Base-by-base conservation (phyloP, 2,113 vertebrate species). In the Patagioenas fasciata region DNA sequence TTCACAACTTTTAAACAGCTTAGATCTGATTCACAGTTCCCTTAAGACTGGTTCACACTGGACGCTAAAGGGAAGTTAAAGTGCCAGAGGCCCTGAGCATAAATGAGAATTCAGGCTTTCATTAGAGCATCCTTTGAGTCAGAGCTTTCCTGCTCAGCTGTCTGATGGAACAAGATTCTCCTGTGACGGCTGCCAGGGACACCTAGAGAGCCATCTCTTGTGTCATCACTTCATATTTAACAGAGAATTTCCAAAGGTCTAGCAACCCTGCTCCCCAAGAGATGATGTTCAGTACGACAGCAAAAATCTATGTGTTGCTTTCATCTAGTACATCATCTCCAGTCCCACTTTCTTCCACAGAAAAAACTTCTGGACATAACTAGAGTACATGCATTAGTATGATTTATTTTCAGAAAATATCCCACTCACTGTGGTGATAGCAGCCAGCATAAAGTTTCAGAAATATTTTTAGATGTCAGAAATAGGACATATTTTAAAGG, bases 1-100 rank as follows among this genome's bases (percentile, higher is more conserved):
- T 83, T 96, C 79, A 74, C 69, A 94, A 81, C 74, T 94, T 94
- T 88, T 82, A 88, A 90, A 90, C 79, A 94, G 72, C 32, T 85
- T 51, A 78, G 67, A 31, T 91, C 38, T 85, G 64, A 74, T 71
- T 96, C 94, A 84, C 42, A 85, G 69, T 36, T 94, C 88, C 67
- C 82, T 48, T 67, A 71, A 77, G 90, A 90, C 64, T 83, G 79
- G 71, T 56, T 96, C 60, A 57, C 38, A 51, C 36, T 95, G 80
- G 56, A 95, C 89, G 36, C 78, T 82, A 80, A 91, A 93, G 53
- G 19, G 47, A 89, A 94, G 58, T 34, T 71, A 36, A 85, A 93
- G 42, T 83, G 79, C 51, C 75, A 74, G 79, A 74, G 88, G 67
- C 67, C 62, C 32, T 29, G 34, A 83, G 69, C 5, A 10, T 65